Percentiles rank a stretch among this genome's conserved stretches.
Conservation (phyloP, 2,888 invertebrate species). For the Drosophila birchii region DNA sequence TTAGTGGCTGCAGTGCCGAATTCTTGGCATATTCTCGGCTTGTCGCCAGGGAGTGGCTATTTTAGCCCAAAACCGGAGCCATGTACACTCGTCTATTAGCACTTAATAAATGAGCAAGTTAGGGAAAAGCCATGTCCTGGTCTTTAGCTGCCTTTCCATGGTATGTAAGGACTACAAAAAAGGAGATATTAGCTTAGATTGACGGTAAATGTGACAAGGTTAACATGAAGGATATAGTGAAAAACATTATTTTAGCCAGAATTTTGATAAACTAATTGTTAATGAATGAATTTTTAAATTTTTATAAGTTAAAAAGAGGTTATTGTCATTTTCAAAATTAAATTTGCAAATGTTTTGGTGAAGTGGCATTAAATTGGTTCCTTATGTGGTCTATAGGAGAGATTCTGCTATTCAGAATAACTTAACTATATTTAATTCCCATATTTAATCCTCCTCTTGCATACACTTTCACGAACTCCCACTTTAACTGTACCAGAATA, state of each 20-base stretch:
- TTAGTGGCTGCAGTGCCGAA: constrained; percentile 41
- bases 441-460: not conserved
- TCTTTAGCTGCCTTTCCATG: constrained; percentile 36
- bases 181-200: constrained; percentile 46
- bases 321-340: not conserved
- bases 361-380: not conserved
- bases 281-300: not conserved
- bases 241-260: not conserved
- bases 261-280: not conserved
- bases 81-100: constrained; percentile 61
- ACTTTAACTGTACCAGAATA: not conserved
- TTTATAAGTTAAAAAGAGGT: not conserved
- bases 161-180: constrained; percentile 25
- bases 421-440: not conserved
- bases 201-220: constrained; percentile 16
- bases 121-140: constrained; percentile 42
- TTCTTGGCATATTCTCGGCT: constrained; percentile 70
- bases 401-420: too few species aligned
- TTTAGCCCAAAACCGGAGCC: constrained; percentile 36
- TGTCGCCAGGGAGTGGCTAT: constrained; percentile 55
- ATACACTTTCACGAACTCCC: not conserved
- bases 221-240: not conserved
- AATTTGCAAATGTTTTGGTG: not conserved
- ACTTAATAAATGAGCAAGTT: constrained; percentile 72
- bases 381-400: not conserved